Evolutionary conservation across 2,113 vertebrate genomes (phyloP).

Genomic region (Rattus rattus): DNA sequence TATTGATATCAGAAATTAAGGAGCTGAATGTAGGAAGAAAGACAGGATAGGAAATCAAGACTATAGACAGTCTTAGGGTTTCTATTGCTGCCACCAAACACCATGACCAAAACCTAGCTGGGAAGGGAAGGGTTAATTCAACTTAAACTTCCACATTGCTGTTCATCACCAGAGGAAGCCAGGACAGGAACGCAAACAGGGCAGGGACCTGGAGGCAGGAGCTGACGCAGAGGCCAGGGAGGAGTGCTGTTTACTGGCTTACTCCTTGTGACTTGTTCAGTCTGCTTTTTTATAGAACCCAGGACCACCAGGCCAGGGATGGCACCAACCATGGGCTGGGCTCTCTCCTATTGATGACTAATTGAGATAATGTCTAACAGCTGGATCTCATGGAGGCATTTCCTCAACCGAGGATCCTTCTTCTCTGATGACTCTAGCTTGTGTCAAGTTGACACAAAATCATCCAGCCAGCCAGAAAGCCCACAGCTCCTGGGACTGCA

Average conservation of each 20-base stretch:
- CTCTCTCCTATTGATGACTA: background rate
- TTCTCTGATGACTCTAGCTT: background rate
- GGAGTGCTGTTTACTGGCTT: background rate
- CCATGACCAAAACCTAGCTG: background rate
- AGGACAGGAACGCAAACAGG: background rate
- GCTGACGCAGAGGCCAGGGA: background rate
- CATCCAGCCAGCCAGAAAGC: background rate
- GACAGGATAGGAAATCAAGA: background rate
- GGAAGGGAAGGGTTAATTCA: background rate
- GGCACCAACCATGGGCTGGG: background rate
- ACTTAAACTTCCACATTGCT: background rate
- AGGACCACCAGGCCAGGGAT: background rate
- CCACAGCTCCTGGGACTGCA: background rate
- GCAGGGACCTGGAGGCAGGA: background rate
- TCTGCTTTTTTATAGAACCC: background rate
- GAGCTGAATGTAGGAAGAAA: background rate
- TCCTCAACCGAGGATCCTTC: background rate
- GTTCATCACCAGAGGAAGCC: background rate
- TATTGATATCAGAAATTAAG: background rate
- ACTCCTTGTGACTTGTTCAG: background rate
- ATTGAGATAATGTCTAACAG: background rate
- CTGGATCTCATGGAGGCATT: background rate
- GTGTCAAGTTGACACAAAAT: background rate
- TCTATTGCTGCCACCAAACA: background rate
- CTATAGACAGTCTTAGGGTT: background rate